These are phyloP conservation scores for Apostichopus californicus DNA, from an alignment of 35 echinoderm and acorn worm species.

Conservation along the genomic window DNA sequence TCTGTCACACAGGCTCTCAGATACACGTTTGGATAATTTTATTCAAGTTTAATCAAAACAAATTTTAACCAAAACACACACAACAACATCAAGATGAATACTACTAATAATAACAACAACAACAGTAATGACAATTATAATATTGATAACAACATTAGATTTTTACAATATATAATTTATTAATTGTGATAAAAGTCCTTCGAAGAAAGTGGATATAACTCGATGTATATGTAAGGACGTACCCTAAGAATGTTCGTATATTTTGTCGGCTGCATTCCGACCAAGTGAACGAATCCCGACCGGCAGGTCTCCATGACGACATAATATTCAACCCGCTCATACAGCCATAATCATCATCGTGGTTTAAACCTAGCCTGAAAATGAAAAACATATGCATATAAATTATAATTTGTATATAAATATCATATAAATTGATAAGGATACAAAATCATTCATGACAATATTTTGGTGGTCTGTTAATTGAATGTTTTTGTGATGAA, in stretches of 20 bases:
- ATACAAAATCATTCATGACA: not conserved
- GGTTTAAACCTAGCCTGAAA: constrained; percentile 66
- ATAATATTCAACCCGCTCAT: constrained; percentile 60
- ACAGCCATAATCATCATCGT: constrained; percentile 67
- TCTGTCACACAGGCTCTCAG: no score
- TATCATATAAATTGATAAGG: no score
- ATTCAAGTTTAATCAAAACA: no score
- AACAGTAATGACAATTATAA: no score
- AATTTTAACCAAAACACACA: not conserved
- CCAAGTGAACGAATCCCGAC: constrained; percentile 59
- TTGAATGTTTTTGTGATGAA: not conserved
- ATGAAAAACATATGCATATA: not conserved
- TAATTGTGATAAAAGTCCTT: no score
- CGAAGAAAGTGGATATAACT: no score
- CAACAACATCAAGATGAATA: not conserved
- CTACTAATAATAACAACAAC: no score
- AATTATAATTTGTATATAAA: no score
- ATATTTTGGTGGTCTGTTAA: not conserved
- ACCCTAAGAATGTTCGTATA: constrained; percentile 66
- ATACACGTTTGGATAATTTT: no score
- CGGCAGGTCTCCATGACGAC: constrained; percentile 59
- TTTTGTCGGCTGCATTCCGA: constrained; percentile 61
- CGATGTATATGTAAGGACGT: not conserved
- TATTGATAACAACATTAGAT: no score
- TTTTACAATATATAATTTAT: no score